Base-by-base conservation (phyloP, 2,113 vertebrate genomes). In the Oryzias melastigma region DNA sequence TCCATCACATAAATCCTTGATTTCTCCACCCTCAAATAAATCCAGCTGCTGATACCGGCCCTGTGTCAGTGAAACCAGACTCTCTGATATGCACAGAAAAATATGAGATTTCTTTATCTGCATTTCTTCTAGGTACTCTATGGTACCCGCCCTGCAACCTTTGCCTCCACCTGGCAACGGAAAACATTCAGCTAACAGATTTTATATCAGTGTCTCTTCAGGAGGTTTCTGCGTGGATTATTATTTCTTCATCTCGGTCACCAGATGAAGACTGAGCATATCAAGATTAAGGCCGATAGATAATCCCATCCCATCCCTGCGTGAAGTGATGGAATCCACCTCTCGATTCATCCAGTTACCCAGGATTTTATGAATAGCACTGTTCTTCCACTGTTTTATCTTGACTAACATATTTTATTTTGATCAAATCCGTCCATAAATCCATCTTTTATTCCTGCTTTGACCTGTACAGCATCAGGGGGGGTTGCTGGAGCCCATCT, bases 231-330 rank as follows among this genome's bases (percentile, higher is more conserved):
- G 55, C 18, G 54, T 65, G 71, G 83, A 84, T 87, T 83, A 85
- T 83, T 51, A 71, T 80, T 71, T 78, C 62, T 66, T 80, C 47
- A 56, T 54, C 51, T 62, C 52, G 22, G 64, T 78, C 69, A 48
- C 46, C 75, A 72, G 75, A 85, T 79, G 81, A 89, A 78, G 62
- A 68, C 68, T 44, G 48, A 41, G 59, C 67, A 86, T 77, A 81
- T 85, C 24, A 52, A 85, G 89, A 92, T 91, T 90, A 92, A 90
- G 76, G 75, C 71, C 66, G 80, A 80, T 68, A 78, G 81, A 87
- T 89, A 90, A 91, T 89, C 88, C 70, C 65, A 73, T 82, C 69
- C 65, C 24, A 50, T 45, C 16, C 17, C 54, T 54, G 66, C 66
- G 68, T 68, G 48, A 76, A 71, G n/a, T 62, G 56, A 63, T 14